These are phyloP conservation scores for Cyclina sinensis DNA, from an alignment of 1,140 invertebrate genomes.

Conservation along the genomic window DNA sequence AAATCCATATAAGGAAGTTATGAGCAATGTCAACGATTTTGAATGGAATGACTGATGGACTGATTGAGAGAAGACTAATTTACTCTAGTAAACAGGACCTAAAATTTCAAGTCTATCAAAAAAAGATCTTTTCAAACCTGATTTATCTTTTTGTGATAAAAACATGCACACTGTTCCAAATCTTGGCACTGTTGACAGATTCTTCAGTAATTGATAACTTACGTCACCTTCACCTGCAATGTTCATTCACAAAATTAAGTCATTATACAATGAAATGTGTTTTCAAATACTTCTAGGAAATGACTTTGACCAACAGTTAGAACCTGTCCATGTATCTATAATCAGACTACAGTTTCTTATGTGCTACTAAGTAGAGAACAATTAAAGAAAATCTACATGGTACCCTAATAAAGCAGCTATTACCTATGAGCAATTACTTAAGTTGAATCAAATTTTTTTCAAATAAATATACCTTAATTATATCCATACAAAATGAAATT, in stretches of 20 bases:
- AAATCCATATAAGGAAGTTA: too few species aligned
- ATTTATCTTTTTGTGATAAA: conserved; percentile 44
- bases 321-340: too few species aligned
- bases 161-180: conserved; percentile 55
- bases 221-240: conserved; percentile 36
- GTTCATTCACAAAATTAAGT: background rate
- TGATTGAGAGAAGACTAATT: background rate
- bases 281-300: too few species aligned
- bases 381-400: too few species aligned
- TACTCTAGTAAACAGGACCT: background rate
- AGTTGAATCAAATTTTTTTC: too few species aligned
- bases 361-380: too few species aligned
- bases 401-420: too few species aligned
- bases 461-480: too few species aligned
- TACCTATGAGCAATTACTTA: too few species aligned
- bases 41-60: background rate
- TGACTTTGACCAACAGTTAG: background rate
- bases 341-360: too few species aligned
- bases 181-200: conserved; percentile 52
- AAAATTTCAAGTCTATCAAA: background rate
- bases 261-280: conserved; percentile 1
- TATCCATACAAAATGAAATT: too few species aligned
- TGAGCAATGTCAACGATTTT: too few species aligned
- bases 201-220: conserved; percentile 46
- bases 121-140: background rate